phyloP scores from a whole-genome alignment of 1,140 invertebrate genomes.

The Danaus plexippus region DNA sequence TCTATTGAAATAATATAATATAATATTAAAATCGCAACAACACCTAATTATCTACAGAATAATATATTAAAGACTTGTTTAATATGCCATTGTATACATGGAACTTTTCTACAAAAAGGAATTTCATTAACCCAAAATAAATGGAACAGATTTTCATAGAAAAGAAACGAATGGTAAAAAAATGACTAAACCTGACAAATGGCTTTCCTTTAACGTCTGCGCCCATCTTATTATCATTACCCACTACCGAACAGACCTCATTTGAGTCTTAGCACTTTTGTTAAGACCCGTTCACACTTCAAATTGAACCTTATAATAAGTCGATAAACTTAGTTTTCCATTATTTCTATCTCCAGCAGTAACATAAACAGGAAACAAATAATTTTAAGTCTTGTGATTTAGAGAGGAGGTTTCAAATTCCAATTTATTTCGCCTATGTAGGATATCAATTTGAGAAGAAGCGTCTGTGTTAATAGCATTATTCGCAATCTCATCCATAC shows the following conservation, averaged over 20 bases:
- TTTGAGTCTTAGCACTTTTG: conserved; percentile 58
- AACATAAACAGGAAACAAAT: conserved; percentile 1
- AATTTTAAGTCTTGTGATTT: conserved; percentile 26
- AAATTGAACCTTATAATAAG: conserved; percentile 10
- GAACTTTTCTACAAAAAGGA: conserved; percentile 15
- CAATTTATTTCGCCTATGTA: conserved; percentile 24
- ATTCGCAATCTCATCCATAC: conserved; percentile 71
- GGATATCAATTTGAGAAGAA: conserved; percentile 72
- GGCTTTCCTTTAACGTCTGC: conserved; percentile 70
- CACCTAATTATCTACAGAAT: too few relatives aligned
- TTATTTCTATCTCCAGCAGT: too few relatives aligned
- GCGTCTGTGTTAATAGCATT: conserved; percentile 72
- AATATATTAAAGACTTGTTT: too few relatives aligned
- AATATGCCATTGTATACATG: too few relatives aligned
- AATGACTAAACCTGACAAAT: conserved; percentile 69
- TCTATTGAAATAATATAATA: too few relatives aligned
- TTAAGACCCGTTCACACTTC: conserved; percentile 14
- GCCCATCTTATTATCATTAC: conserved; percentile 71
- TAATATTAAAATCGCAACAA: too few relatives aligned
- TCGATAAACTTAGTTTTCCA: background rate
- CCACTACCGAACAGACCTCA: conserved; percentile 68
- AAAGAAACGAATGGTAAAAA: conserved; percentile 59
- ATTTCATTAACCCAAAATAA: conserved; percentile 62
- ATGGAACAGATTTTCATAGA: conserved; percentile 68
- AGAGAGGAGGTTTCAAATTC: conserved; percentile 32